Evolutionary conservation across 2,888 invertebrate genomes (phyloP), one percentile per base, ranked within the genome.

Genomic region (Caenorhabditis sp.): DNA sequence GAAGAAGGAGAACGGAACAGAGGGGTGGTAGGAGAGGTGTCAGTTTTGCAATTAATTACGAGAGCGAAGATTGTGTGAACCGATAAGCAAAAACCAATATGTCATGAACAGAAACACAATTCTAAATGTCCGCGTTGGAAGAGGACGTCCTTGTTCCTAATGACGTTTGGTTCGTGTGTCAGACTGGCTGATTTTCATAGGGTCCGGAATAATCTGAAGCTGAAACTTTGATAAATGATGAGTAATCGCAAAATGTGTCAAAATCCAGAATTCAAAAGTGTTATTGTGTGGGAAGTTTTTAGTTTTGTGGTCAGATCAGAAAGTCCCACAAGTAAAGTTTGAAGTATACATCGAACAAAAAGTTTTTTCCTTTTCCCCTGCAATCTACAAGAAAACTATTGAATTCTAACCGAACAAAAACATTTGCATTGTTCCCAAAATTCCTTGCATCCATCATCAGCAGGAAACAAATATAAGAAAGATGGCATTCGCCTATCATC

Each of bases 1-100:
- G 44, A 68, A 19, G 28, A 19, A 68, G 51, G 14, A 28, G n/a
- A 35, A 38, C 26, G 51, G 69, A 54, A 44, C 54, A 8, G 7
- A 22, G 6, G 38, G 64, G 19, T 22, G 54, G 69, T 14, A 8
- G 54, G 51, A 14, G 68, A 28, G 58, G 70, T 54, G 70, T 54
- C 54, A 70, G 70, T 44, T 54, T 38, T 28, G 44, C 38, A 70
- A 58, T 54, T 51, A 70, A 44, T 54, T 44, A 51, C 14, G 54
- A 54, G 12, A 22, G 47, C 2, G 31, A 35, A 68, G 51, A 68
- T 19, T 22, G 31, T 47, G 47, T 19, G 35, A 68, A 38, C 14
- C 22, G 38, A 54, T 35, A 38, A 51, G 51, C 22, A 54, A 66
- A 22, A 49, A 51, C 22, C 19, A 66, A 54, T 51, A 19, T 51